Base-by-base conservation (phyloP, 2,888 invertebrate species). In the Spodoptera exigua region DNA sequence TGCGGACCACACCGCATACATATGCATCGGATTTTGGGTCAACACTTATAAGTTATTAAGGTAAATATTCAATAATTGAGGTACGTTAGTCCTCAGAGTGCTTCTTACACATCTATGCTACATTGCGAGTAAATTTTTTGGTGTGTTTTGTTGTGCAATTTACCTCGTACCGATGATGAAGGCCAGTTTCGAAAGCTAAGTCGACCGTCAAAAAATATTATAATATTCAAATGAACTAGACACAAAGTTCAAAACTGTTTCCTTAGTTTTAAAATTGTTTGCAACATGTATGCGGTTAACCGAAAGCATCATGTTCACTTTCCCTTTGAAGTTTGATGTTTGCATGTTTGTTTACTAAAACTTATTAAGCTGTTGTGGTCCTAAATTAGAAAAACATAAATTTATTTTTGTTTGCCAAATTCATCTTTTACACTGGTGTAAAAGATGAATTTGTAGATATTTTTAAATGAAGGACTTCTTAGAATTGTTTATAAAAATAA, bases 1-100 rank as follows among this genome's bases (percentile, higher is more conserved):
- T 61, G 67, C 61, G 45, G 61, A 75, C 74, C 74, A 34, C 58
- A 56, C 54, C 60, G 58, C 62, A 75, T 79, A 65, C 73, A 76
- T 81, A 80, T 81, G 76, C 70, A 79, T 66, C 48, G 57, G 21
- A 47, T 46, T 53, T 70, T 55, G 40, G 43, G 17, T 51, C 34
- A 46, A 47, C 44, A 62, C 64, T 59, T 63, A 52, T 67, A 67
- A 67, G 54, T 59, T 74, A 70, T 64, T 63, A 48, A 65, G 54
- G 66, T 60, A 44, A 74, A 58, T 74, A 74, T 41, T 60, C 34
- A 21, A 57, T 73, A 68, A 65, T 41, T 52, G 14, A 48, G 39
- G 11, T 39, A n/a, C 48, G 27, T 34, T 49, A 37, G 56, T 13
- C 17, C 16, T 45, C 43, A 32, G 32, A 34, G 34, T 45, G 48